Evolutionary conservation across 2,113 vertebrate species (phyloP), one percentile per base, ranked within the genome.

Genomic region (Sceloporus undulatus): DNA sequence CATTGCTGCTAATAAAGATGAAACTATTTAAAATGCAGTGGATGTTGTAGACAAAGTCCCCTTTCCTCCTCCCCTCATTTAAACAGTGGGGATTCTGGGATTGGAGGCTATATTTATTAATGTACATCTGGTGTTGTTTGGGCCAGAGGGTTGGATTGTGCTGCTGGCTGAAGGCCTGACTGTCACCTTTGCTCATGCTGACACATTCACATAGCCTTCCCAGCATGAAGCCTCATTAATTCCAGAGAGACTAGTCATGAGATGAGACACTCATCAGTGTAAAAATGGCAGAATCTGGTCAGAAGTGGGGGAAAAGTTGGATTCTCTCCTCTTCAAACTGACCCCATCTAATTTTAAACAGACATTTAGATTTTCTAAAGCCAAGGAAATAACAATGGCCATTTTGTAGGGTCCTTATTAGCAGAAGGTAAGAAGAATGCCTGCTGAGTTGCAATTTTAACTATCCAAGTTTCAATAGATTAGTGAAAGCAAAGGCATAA

Each of bases 161-260:
- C 48, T 79, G 34, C 65, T 90, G 80, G 29, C 75, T 86, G 68
- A 83, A 82, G 73, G 27, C 62, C 62, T 48, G 48, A 83, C 48
- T 82, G 85, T 78, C 74, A 86, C 74, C 85, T 90, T 78, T 84
- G 62, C 74, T 88, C 74, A 29, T 70, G 81, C 82, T 88, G 87
- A 84, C 87, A 88, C 74, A 84, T 88, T 40, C 87, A 84, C 83
- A 74, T 70, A 56, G 87, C 40, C 74, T 65, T 38, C 74, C 48
- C 73, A 83, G 74, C 84, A 59, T 59, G 79, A 73, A 27, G 52
- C 66, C 85, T 52, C 80, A 73, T 87, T 90, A 86, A 83, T 86
- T 90, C 85, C 74, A 25, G 52, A 78, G 74, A 71, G 74, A 68
- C 65, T 71, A 73, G 27, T 62, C 80, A 59, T 73, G 85, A 78